Percentiles rank a stretch among this genome's conserved stretches.
Evolutionary conservation across 2,113 vertebrate species (phyloP).

Genomic region (Craseonycteris thonglongyai): DNA sequence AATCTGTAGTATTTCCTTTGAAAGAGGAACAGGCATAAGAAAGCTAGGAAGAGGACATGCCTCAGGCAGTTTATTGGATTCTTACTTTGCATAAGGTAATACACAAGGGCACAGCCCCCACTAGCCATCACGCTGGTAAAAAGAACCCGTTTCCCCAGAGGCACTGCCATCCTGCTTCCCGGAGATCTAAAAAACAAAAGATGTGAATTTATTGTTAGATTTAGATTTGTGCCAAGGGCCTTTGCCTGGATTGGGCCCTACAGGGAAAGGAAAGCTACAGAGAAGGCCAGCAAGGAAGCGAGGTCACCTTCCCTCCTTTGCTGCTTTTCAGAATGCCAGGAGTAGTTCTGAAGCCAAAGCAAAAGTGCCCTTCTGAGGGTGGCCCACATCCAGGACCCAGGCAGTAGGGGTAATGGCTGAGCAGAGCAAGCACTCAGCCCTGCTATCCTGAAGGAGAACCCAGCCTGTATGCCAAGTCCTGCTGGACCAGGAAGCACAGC

Average conservation of each 20-base stretch:
- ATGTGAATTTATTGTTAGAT: not conserved
- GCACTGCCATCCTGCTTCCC: slow-evolving; percentile 4
- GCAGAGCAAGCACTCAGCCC: slow-evolving; percentile 38
- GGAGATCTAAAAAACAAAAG: slow-evolving; percentile 28
- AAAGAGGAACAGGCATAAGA: not conserved
- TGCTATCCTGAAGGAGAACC: not conserved
- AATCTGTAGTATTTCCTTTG: not conserved
- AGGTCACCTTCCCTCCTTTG: not conserved
- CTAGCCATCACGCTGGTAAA: not conserved
- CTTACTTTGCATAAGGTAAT: slow-evolving; percentile 29
- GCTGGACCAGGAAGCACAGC: not conserved
- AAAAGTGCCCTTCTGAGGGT: not conserved
- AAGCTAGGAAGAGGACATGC: not conserved
- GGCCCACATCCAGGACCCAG: not conserved
- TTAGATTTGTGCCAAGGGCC: not conserved
- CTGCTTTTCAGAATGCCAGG: not conserved
- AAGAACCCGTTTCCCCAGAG: not conserved
- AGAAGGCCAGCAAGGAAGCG: not conserved
- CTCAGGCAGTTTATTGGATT: not conserved
- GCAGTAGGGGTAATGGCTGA: not conserved
- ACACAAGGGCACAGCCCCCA: not conserved
- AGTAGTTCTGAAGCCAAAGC: not conserved
- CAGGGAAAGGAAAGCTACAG: not conserved
- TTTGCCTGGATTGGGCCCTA: not conserved
- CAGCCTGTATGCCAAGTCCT: not conserved